These are phyloP conservation scores for Epinephelus coioides DNA, from an alignment of 2,797 vertebrate species.

Conservation along the genomic window DNA sequence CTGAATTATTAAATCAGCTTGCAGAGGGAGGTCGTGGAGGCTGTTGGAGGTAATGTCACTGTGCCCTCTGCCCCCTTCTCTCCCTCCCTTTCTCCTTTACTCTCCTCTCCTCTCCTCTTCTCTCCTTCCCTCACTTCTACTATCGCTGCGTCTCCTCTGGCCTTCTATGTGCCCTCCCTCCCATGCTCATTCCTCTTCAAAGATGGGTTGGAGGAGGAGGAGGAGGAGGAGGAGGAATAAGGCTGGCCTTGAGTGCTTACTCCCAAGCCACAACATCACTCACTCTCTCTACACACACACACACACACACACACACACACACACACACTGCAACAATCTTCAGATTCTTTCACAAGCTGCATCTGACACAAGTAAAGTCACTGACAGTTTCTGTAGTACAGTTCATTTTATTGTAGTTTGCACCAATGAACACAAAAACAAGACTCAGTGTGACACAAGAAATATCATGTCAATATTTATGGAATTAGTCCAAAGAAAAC, in stretches of 20 bases:
- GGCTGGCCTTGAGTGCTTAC: constrained; percentile 74
- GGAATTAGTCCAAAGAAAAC: not conserved
- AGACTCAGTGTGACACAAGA: not conserved
- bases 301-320: constrained; percentile 34
- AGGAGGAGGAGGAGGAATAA: constrained; percentile 23
- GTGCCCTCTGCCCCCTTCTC: constrained; percentile 68
- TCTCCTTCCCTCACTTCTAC: constrained; percentile 49
- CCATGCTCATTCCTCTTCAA: constrained; percentile 76
- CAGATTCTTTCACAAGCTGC: constrained; percentile 23
- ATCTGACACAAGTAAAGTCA: constrained; percentile 17
- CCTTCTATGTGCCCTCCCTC: constrained; percentile 68
- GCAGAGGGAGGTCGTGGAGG: constrained; percentile 39
- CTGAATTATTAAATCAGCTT: constrained; percentile 8
- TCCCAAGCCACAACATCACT: constrained; percentile 74
- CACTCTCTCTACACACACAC: constrained; percentile 39
- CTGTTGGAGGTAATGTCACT: constrained; percentile 74
- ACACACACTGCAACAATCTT: constrained; percentile 32
- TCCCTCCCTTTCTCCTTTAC: constrained; percentile 4
- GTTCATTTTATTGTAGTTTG: not conserved
- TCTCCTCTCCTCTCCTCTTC: not conserved
- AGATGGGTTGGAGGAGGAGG: constrained; percentile 48
- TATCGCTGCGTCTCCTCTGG: constrained; percentile 63
- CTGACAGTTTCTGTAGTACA: not conserved
- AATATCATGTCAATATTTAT: not conserved
- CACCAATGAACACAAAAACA: not conserved